phyloP scores from a whole-genome alignment of 1,140 invertebrate species.

The Pectinophora gossypiella region DNA sequence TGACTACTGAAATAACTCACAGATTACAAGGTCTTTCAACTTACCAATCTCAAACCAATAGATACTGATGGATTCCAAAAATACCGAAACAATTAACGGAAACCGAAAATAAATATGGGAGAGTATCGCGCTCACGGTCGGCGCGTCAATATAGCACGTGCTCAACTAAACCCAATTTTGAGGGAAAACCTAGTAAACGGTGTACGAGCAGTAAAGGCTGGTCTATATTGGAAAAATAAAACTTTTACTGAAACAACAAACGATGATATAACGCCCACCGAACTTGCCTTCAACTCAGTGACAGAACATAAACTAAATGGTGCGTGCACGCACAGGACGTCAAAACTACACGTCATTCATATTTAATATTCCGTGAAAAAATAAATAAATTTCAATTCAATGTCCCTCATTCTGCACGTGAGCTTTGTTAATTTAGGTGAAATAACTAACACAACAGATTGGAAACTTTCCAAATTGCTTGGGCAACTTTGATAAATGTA shows the following conservation, averaged over 20 bases:
- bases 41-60: neutral
- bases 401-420: neutral
- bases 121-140: neutral
- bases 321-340: too few species aligned
- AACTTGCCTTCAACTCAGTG: too few species aligned
- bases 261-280: too few species aligned
- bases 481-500: conserved; percentile 33
- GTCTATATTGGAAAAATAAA: neutral
- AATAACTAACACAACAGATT: conserved; percentile 14
- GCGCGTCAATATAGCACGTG: neutral
- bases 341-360: too few species aligned
- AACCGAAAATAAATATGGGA: neutral
- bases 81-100: conserved; percentile 1
- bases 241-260: too few species aligned
- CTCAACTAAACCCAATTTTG: neutral
- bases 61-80: neutral
- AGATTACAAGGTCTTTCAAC: neutral
- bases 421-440: neutral
- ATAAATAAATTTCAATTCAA: neutral
- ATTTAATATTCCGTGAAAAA: too few species aligned
- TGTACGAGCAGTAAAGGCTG: neutral
- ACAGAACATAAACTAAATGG: too few species aligned
- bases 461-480: conserved; percentile 37
- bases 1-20: neutral
- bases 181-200: neutral